Percentiles rank a stretch among this genome's conserved stretches.
Conservation (phyloP, 2,113 vertebrate species). For the Scytalopus superciliaris region DNA sequence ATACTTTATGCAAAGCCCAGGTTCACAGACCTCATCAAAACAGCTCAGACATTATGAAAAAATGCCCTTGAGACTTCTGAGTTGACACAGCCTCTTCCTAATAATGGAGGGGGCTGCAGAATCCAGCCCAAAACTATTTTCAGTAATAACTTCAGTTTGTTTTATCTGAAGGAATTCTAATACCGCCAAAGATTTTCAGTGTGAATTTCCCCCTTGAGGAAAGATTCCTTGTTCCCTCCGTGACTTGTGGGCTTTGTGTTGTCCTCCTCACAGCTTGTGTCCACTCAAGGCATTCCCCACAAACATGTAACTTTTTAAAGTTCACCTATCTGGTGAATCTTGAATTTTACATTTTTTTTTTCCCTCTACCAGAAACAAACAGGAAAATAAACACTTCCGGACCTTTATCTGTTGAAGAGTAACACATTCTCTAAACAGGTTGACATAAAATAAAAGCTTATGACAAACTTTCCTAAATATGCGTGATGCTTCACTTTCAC, state of each 20-base stretch:
- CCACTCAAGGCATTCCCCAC: neutral
- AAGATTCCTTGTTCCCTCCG: neutral
- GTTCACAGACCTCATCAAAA: neutral
- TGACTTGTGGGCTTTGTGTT: neutral
- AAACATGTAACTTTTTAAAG: neutral
- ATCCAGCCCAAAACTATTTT: neutral
- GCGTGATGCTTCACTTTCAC: neutral
- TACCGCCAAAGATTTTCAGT: conserved; percentile 8
- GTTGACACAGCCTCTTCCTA: neutral
- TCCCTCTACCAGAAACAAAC: neutral
- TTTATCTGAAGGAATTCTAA: neutral
- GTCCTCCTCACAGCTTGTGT: neutral
- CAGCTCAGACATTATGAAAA: neutral
- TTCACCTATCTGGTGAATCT: neutral
- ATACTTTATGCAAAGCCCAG: neutral
- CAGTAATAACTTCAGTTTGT: neutral
- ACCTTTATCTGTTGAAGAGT: neutral
- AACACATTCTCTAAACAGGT: neutral
- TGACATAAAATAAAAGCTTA: conserved; percentile 29
- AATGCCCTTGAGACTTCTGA: neutral
- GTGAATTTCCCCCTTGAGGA: neutral
- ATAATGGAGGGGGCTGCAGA: neutral
- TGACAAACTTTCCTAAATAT: conserved; percentile 14
- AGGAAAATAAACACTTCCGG: neutral
- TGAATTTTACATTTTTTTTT: neutral